Percentiles rank a stretch among this genome's conserved stretches.
Conservation (phyloP, 1,140 invertebrate species). For the Drosophila pseudoobscura region DNA sequence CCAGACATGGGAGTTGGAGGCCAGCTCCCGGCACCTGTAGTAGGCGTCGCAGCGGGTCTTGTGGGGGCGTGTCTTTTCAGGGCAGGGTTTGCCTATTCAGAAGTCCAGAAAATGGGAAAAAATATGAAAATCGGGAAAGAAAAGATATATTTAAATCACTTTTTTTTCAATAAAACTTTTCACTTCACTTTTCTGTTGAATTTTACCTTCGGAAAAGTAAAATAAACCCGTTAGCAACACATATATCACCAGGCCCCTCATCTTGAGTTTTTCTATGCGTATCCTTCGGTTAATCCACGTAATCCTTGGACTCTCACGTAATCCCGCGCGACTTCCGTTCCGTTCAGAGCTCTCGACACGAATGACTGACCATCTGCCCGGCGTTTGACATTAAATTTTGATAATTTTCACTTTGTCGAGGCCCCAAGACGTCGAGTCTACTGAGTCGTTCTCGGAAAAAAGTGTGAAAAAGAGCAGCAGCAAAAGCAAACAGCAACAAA, state of each 20-base stretch:
- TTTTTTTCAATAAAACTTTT: not conserved
- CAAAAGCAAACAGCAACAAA: too few species aligned
- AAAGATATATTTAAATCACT: conserved; percentile 4
- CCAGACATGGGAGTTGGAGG: conserved; percentile 84
- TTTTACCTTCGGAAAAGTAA: conserved; percentile 78
- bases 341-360: conserved; percentile 60
- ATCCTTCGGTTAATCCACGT: conserved; percentile 24
- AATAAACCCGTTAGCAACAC: conserved; percentile 58
- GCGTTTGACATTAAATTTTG: conserved; percentile 63
- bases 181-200: not conserved
- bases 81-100: conserved; percentile 82
- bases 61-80: conserved; percentile 84
- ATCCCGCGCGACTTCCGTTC: conserved; percentile 40
- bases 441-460: conserved; percentile 28
- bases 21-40: conserved; percentile 84
- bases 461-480: conserved; percentile 57
- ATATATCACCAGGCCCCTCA: conserved; percentile 58
- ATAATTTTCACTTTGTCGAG: conserved; percentile 66
- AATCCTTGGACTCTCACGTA: conserved; percentile 23
- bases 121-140: not conserved
- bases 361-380: conserved; percentile 65
- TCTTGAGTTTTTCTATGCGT: conserved; percentile 10
- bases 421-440: conserved; percentile 12
- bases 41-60: conserved; percentile 84
- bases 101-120: conserved; percentile 15